Evolutionary conservation across 2,113 vertebrate species (phyloP).

Genomic region (Rallus limicola): DNA sequence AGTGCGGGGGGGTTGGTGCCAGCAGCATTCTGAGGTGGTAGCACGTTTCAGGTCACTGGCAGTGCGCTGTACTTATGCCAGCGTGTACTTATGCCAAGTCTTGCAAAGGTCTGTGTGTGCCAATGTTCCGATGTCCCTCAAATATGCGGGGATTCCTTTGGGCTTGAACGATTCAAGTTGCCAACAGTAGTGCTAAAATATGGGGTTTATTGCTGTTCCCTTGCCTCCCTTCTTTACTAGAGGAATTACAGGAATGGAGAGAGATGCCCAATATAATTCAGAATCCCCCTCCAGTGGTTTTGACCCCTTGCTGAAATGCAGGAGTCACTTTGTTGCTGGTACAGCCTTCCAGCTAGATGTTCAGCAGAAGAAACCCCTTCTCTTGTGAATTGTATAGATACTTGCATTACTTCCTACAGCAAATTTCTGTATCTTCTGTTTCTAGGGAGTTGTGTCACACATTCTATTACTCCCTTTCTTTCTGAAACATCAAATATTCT

Average conservation of each 20-base stretch:
- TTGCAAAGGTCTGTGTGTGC: not conserved
- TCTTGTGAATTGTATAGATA: not conserved
- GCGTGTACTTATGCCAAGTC: not conserved
- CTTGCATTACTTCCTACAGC: not conserved
- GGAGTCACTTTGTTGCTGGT: fast-evolving
- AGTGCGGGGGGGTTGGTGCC: not conserved
- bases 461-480: not conserved
- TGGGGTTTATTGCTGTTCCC: not conserved
- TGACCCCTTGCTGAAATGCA: not conserved
- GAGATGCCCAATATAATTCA: not conserved
- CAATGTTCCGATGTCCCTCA: not conserved
- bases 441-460: not conserved
- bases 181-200: not conserved
- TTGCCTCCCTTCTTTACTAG: not conserved
- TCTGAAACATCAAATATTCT: not conserved
- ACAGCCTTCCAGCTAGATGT: not conserved
- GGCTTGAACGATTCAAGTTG: not conserved
- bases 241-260: not conserved
- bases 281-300: not conserved
- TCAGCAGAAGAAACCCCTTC: not conserved
- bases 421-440: not conserved
- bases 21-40: not conserved
- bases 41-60: not conserved
- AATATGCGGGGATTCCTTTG: not conserved
- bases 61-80: not conserved